Evolutionary conservation across 2,888 invertebrate species (phyloP), one percentile per base, ranked within the genome.

Genomic region (Petrophora chlorosata): DNA sequence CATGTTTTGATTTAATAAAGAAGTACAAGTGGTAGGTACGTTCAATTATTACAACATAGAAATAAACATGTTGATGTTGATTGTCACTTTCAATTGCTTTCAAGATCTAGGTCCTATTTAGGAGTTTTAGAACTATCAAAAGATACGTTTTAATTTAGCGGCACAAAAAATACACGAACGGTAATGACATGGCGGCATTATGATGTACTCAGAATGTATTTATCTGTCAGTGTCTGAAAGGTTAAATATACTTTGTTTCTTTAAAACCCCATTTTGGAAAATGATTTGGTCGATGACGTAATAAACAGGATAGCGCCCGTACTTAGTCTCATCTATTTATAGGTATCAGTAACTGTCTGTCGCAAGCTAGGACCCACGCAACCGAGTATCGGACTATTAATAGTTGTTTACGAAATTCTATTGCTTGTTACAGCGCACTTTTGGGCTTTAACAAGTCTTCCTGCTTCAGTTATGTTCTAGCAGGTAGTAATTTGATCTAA

Each of bases 271-370:
- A 29, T 45, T 32, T 9, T 7, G 2, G 16, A 13, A 45, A 38
- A 38, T 36, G 14, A 25, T 32, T 38, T 38, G 17, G 19, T n/a
- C 17, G 38, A 38, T 45, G 45, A 45, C 26, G 39, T 33, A 39
- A 39, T 25, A 16, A 25, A 10, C 19, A 40, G 34, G 26, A 29
- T 19, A 40, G 34, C 40, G 7, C 17, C 25, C 39, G 39, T 39
- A 45, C 32, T 39, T 39, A 39, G 39, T 40, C 28, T 46, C 15
- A 22, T 25, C 45, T 47, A 47, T 47, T 40, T 17, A 47, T 47
- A 47, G 40, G 23, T 35, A 35, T 46, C 39, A 25, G 45, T 44
- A 26, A 15, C 17, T 41, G 47, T 47, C 40, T 41, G 47, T 47
- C 40, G 40, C 47, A 47, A 17, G 16, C 12, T 13, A 29, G 23